Conservation (phyloP, 2,888 invertebrate genomes). For the Andrena bucephala region DNA sequence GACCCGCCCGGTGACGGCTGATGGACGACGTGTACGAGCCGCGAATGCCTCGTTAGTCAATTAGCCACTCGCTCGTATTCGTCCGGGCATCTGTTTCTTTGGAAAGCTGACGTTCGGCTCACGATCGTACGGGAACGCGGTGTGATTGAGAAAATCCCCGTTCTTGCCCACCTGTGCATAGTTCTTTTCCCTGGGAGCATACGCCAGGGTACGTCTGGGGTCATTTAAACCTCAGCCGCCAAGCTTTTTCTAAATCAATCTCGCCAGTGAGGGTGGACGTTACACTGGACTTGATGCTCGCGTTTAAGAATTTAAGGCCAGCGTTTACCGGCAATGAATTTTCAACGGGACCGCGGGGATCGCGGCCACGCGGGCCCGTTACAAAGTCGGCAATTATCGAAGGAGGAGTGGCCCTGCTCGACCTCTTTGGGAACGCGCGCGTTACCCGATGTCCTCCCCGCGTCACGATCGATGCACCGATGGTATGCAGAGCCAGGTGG, state of each 20-base stretch:
- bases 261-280: no score
- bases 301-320: not conserved
- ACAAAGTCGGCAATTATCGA: constrained; percentile 65
- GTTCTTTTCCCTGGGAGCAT: not conserved
- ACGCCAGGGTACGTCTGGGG: not conserved
- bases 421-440: constrained; percentile 57
- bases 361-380: constrained; percentile 46
- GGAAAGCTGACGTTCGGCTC: constrained; percentile 24
- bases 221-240: no score
- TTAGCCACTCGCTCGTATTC: constrained; percentile 55
- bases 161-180: not conserved
- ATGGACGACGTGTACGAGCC: constrained; percentile 58
- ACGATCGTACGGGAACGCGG: not conserved
- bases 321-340: constrained; percentile 3
- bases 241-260: no score
- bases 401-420: constrained; percentile 57
- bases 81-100: constrained; percentile 49
- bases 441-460: constrained; percentile 62
- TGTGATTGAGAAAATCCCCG: not conserved
- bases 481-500: constrained; percentile 59
- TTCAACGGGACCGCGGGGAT: constrained; percentile 14
- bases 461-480: constrained; percentile 66
- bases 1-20: constrained; percentile 51
- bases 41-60: constrained; percentile 65
- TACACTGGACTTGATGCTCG: no score